These are phyloP conservation scores for Seira ritae DNA, from an alignment of 2,888 invertebrate genomes.

Conservation along the genomic window DNA sequence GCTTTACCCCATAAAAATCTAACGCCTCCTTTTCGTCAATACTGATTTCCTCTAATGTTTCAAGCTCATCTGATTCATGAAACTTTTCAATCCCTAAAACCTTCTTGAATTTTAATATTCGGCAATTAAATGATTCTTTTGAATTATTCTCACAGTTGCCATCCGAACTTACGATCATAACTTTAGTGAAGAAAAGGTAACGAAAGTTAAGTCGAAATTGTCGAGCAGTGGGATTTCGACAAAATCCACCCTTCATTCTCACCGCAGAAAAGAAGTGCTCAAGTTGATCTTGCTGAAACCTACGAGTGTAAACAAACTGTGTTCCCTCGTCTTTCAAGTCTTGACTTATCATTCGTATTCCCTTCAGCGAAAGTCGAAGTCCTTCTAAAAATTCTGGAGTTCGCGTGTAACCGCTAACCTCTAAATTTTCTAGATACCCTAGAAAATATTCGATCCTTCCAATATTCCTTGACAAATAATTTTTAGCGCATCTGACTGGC, in stretches of 20 bases:
- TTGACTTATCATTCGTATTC: not conserved
- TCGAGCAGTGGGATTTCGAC: slow-evolving; percentile 20
- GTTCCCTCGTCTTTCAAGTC: slow-evolving; percentile 26
- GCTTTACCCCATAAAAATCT: too few species aligned
- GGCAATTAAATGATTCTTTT: too few species aligned
- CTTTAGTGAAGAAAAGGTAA: not conserved
- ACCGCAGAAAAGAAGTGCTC: slow-evolving; percentile 24
- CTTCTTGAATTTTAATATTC: too few species aligned
- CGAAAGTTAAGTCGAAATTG: slow-evolving; percentile 20
- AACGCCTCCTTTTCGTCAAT: too few species aligned
- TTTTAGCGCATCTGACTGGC: not conserved
- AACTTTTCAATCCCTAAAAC: too few species aligned
- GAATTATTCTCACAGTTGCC: too few species aligned
- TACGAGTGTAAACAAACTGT: not conserved
- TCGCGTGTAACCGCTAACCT: not conserved
- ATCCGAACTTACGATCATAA: too few species aligned
- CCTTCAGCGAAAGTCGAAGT: not conserved
- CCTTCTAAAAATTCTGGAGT: slow-evolving; percentile 6
- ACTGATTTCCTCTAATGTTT: too few species aligned
- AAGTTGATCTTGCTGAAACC: slow-evolving; percentile 24
- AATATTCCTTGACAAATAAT: not conserved
- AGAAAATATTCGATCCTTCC: not conserved
- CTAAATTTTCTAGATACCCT: not conserved
- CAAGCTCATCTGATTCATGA: too few species aligned
- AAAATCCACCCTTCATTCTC: slow-evolving; percentile 9